These are phyloP conservation scores for Tyrannus savana DNA, from an alignment of 2,113 vertebrate species.

Conservation along the genomic window DNA sequence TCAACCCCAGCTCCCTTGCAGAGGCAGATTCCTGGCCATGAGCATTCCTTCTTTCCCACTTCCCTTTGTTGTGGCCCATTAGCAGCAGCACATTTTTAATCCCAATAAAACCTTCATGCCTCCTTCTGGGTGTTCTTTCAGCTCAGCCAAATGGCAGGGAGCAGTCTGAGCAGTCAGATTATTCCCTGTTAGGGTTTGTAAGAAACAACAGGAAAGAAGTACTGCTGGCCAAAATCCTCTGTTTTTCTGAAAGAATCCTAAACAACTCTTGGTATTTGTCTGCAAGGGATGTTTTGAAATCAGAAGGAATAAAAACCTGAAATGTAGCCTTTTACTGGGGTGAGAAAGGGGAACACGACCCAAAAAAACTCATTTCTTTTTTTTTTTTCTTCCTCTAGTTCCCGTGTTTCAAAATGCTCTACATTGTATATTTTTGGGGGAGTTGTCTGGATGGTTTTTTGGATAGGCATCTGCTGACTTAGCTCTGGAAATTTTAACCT, in stretches of 20 bases:
- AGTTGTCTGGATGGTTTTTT: slow-evolving; percentile 52
- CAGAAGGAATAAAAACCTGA: slow-evolving; percentile 8
- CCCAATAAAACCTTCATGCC: background rate
- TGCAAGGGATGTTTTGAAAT: slow-evolving; percentile 13
- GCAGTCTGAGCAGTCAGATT: slow-evolving; percentile 20
- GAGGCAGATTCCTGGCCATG: background rate
- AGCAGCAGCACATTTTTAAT: slow-evolving; percentile 27
- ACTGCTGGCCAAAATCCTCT: background rate
- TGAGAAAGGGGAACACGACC: background rate
- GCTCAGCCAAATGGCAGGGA: background rate
- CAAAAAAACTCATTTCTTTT: background rate
- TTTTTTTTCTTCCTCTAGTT: background rate
- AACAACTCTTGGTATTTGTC: slow-evolving; percentile 28
- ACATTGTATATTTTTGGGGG: slow-evolving; percentile 6
- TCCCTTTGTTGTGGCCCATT: background rate
- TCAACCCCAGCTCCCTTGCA: background rate
- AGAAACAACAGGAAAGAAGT: slow-evolving; percentile 9
- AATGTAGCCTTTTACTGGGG: background rate
- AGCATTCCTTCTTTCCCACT: slow-evolving; percentile 6
- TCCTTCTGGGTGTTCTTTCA: slow-evolving; percentile 43
- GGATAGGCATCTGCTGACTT: slow-evolving; percentile 58
- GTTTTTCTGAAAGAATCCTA: slow-evolving; percentile 9
- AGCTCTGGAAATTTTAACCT: slow-evolving; percentile 69
- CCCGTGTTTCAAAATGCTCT: background rate
- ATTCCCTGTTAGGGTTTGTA: slow-evolving; percentile 14